Base-by-base conservation (phyloP, 2,113 vertebrate species). In the Laterallus jamaicensis region DNA sequence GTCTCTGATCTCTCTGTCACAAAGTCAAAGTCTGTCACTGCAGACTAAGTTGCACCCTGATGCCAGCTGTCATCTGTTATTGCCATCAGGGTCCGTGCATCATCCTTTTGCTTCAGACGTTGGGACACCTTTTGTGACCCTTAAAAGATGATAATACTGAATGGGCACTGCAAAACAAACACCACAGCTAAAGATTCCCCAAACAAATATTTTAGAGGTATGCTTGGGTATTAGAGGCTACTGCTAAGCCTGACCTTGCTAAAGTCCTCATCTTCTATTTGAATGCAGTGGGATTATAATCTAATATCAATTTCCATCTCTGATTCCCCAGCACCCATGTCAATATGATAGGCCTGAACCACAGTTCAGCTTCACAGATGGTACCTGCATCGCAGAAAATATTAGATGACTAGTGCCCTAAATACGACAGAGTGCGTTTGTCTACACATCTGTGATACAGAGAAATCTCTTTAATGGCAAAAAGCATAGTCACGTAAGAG, bases 351-450 rank as follows among this genome's bases (percentile, higher is more conserved):
- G 81, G 55, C 42, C 83, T 87, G 82, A 94, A 68, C 58, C 68
- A 77, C 56, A 85, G 32, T 89, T 96, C 74, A 63, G 60, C 67
- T 85, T 94, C 84, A 82, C 94, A 97, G 92, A 87, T 96, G 90
- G 86, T 85, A 95, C 88, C 83, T 96, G 92, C 56, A 84, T 93
- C 4, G 5, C 76, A 96, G 86, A 67, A 93, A 91, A 67, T 69
- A 77, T 59, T 84, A 54, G 55, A 85, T 91, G 83, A 82, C 74
- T 81, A 28, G 70, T 96, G 93, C 78, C 93, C 95, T 93, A 96
- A 92, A 96, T 94, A 87, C 1, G 39, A 62, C 93, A 70, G n/a
- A 64, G 76, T 86, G 59, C 56, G 75, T 94, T 96, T 93, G 67
- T 82, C 77, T 88, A 40, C 37, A 42, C 68, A 63, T 90, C 92